Base-by-base conservation (phyloP, 2,888 invertebrate genomes). In the Camptogramma bilineatum region DNA sequence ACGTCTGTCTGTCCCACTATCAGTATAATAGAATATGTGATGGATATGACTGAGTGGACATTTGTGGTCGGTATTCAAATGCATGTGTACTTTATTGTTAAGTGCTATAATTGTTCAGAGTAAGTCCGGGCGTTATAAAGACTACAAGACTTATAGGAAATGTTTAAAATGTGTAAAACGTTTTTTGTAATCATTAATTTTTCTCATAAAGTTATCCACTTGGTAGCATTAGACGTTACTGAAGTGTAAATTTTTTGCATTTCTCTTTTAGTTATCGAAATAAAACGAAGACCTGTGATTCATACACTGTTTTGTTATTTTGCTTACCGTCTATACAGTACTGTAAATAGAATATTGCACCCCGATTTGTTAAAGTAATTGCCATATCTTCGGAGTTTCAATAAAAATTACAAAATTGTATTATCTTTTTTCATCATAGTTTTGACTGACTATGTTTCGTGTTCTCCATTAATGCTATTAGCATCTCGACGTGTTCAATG, bases 111-210 rank as follows among this genome's bases (percentile, higher is more conserved):
- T 83, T 84, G 88, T 87, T 86, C 82, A 80, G 82, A 81, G 74
- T 72, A 77, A 82, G 84, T 84, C 84, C 78, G 88, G 90, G 86
- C 87, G 88, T 84, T 83, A 79, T 80, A 89, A 86, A 90, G 88
- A 92, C 89, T 86, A 91, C 86, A 92, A 93, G 92, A 93, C 93
- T 93, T 92, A 92, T 91, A 92, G 90, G 85, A 89, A 90, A 90
- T 90, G 88, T 90, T 89, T 90, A 90, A 64, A 80, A 87, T 87
- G 86, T 90, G 88, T 92, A 92, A 65, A 69, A 91, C 85, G 85
- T 89, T 91, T 90, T 91, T 92, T 92, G 90, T 92, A 92, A 91
- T 90, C 90, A 88, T 87, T 90, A 81, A 86, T 90, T 91, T 79
- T 90, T 85, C 87, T 85, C 86, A 84, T 82, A 81, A 85, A 87